Evolutionary conservation across 2,797 vertebrate genomes (phyloP).

Genomic region (Enteromius argenteus): DNA sequence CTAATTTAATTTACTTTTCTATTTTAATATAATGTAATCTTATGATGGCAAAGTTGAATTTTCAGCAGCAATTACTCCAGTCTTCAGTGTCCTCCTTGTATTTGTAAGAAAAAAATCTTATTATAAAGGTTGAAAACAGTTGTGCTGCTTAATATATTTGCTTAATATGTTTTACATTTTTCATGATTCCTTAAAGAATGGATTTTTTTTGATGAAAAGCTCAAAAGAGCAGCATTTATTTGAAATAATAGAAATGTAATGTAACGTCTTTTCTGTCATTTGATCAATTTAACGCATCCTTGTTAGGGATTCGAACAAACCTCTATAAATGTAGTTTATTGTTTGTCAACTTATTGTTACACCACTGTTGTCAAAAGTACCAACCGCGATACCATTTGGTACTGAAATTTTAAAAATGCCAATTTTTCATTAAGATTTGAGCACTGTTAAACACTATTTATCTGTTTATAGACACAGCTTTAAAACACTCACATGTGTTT

Average conservation of each 20-base stretch:
- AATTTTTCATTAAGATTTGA: no score
- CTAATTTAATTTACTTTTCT: background rate
- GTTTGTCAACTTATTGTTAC: background rate
- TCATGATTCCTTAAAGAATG: background rate
- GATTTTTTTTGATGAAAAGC: background rate
- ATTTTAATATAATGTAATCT: background rate
- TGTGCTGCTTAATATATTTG: background rate
- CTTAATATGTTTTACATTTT: background rate
- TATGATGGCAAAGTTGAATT: background rate
- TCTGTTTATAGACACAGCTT: no score
- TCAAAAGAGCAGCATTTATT: background rate
- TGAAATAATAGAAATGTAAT: background rate
- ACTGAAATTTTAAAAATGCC: no score
- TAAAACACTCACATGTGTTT: no score
- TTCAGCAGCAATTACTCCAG: background rate
- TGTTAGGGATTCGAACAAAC: background rate
- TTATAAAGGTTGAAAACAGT: background rate
- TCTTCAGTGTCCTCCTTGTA: background rate
- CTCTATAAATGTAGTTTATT: background rate
- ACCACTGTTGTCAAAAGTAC: no score
- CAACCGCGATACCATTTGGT: no score
- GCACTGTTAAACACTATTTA: no score
- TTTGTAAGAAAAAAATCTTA: background rate
- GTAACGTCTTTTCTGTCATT: background rate
- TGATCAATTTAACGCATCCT: background rate